A percentile compares a stretch with the other conserved stretches of the same genome.
phyloP scores from a whole-genome alignment of 2,888 invertebrate genomes.

The Chalcosyrphus nemorum region DNA sequence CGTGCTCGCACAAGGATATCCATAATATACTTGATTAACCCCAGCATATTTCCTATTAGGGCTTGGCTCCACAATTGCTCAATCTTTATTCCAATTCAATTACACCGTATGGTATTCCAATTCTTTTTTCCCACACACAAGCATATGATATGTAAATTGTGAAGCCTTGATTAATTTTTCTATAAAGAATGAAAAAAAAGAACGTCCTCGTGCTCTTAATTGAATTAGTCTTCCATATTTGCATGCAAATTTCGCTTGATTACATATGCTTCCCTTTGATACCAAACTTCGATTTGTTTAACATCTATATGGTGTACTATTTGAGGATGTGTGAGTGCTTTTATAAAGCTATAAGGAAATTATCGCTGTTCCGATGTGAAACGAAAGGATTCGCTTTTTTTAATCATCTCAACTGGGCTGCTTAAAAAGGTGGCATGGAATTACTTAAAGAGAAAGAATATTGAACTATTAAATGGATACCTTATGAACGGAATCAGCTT shows the following conservation, averaged over 20 bases:
- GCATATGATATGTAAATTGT: background rate
- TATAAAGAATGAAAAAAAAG: slow-evolving; percentile 3
- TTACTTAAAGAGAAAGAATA: too few relatives aligned
- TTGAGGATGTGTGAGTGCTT: background rate
- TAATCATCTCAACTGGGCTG: too few relatives aligned
- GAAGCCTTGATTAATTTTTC: background rate
- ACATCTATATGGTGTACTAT: background rate
- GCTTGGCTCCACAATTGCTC: slow-evolving; percentile 12
- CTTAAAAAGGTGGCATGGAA: too few relatives aligned
- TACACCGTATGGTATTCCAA: slow-evolving; percentile 5
- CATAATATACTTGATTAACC: slow-evolving; percentile 18
- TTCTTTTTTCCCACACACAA: slow-evolving; percentile 2
- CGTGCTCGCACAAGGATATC: background rate
- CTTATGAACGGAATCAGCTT: too few relatives aligned
- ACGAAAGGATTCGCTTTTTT: too few relatives aligned
- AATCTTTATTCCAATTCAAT: slow-evolving; percentile 23
- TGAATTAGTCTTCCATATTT: slow-evolving; percentile 56
- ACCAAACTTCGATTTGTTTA: background rate
- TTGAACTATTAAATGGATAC: too few relatives aligned
- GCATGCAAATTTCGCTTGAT: slow-evolving; percentile 38
- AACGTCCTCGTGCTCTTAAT: slow-evolving; percentile 32
- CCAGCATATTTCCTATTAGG: background rate
- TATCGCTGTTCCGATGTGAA: too few relatives aligned
- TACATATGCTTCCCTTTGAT: slow-evolving; percentile 16
- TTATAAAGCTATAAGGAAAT: background rate